Base-by-base conservation (phyloP, 1,140 invertebrate genomes). In the Idris sp. region DNA sequence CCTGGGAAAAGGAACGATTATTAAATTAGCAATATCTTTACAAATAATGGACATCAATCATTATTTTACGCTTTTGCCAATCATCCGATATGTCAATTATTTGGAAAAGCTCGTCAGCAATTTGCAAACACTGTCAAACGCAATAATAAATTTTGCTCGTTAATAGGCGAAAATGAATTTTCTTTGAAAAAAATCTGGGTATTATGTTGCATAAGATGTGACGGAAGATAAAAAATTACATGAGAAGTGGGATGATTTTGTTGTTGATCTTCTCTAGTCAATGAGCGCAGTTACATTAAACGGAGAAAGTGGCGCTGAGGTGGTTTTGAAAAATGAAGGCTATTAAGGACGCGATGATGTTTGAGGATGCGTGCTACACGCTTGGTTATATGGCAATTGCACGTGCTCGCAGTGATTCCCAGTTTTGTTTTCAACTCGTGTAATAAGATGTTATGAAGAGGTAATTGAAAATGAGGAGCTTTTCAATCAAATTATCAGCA, bases 211-310 rank as follows among this genome's bases (percentile, higher is more conserved):
- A 14, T 31, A 61, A 71, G 22, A n/a, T 7, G 8, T 4, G 2
- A 0, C 9, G 18, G 14, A n/a, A n/a, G n/a, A n/a, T n/a, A n/a
- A 44, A 43, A 49, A 69, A 51, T 46, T 13, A 22, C 13, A 33
- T 46, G 41, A 46, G 31, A 58, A 68, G 54, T 62, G 30, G 58
- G 53, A 72, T 56, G 67, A 62, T 62, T 72, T 72, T 72, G 46
- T 69, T 44, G 51, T 59, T 69, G 53, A 44, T 69, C 65, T 59
- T 69, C 53, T 38, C 49, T 56, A 56, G 62, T 67, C 62, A 59
- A 59, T 69, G 65, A 69, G 67, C 19, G 67, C 56, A 41, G 67
- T 54, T 62, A 48, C 56, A 54, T 62, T 54, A 51, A 68, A 62
- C 25, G 38, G 56, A 54, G 65, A 69, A 69, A 69, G 54, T 69